Percentiles rank a stretch among this genome's conserved stretches.
These are phyloP conservation scores for Oreochromis tanganicae DNA, from an alignment of 2,113 vertebrate genomes.

Conservation along the genomic window DNA sequence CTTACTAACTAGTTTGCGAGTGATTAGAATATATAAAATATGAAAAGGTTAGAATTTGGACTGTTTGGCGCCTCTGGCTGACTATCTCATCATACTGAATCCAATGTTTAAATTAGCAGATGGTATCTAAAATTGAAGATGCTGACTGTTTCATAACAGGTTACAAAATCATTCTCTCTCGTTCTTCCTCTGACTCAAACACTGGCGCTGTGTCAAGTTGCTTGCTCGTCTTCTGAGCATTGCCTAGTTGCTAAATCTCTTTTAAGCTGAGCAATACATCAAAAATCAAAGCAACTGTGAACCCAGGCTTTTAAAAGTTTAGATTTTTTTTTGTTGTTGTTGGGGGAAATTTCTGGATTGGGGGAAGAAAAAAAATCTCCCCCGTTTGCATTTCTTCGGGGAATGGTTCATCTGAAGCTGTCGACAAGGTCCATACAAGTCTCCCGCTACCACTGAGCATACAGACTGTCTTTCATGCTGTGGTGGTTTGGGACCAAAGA, in stretches of 20 bases:
- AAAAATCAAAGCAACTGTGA: constrained; percentile 46
- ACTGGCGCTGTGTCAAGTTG: background rate
- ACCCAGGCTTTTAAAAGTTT: constrained; percentile 58
- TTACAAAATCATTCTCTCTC: constrained; percentile 13
- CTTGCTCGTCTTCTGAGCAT: constrained; percentile 29
- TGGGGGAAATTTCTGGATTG: constrained; percentile 34
- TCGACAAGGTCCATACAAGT: constrained; percentile 67
- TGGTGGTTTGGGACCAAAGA: constrained; percentile 60
- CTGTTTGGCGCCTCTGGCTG: constrained; percentile 5
- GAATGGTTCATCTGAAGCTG: constrained; percentile 68
- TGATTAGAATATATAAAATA: constrained; percentile 16
- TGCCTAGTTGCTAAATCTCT: constrained; percentile 53
- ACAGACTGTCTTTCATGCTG: constrained; percentile 67
- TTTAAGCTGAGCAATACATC: constrained; percentile 34
- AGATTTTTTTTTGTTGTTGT: constrained; percentile 15
- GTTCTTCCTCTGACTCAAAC: background rate
- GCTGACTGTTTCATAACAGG: constrained; percentile 23
- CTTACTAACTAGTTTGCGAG: background rate
- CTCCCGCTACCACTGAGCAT: constrained; percentile 53
- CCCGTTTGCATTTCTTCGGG: constrained; percentile 60
- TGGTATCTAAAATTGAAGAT: background rate
- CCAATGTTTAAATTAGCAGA: constrained; percentile 7
- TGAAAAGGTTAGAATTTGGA: background rate
- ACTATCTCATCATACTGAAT: background rate
- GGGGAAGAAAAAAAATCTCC: constrained; percentile 26